Evolutionary conservation across 2,797 vertebrate genomes (phyloP), one percentile per base, ranked within the genome.

Genomic region (Melanotaenia parkinsoni): DNA sequence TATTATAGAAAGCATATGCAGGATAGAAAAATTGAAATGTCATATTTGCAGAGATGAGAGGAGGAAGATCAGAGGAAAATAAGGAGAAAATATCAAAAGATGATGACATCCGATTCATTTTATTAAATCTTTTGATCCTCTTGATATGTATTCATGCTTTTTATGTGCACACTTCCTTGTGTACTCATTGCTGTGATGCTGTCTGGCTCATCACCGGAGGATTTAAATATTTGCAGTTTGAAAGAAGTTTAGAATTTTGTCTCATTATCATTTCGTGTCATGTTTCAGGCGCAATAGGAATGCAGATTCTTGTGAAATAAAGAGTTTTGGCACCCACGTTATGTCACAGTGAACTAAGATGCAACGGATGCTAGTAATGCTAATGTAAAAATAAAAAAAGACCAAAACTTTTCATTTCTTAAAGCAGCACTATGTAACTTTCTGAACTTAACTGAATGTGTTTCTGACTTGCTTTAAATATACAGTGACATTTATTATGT

Each of bases 41-140:
- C 57, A 68, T 62, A 70, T 70, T 62, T 70, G 45, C 59, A 64
- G 61, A 58, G 68, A 76, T 73, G 43, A 79, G 22, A 70, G 50
- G 51, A 75, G 56, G 56, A 68, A 58, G 45, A 67, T 77, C 61
- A 62, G 56, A 74, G 4, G 58, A 77, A 68, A 72, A 47, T 63
- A 4, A 67, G 40, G 32, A 74, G 20, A 37, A 72, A 67, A 62
- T 13, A 71, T 13, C 28, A 63, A 47, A 56, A 80, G 45, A 59
- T 30, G 5, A 66, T 30, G 40, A 65, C 20, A 32, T 28, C 35
- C 16, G 22, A 65, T 35, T 51, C 10, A 10, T 8, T 56, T 58
- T 32, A 8, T 28, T 1, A 26, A 26, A 26, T n/a, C 2, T 37
- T 70, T 66, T 75, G 33, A 63, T 75, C n/a, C 13, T 58, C 1